phyloP scores from a whole-genome alignment of 2,797 vertebrate genomes.

The Calcarius lapponicus region DNA sequence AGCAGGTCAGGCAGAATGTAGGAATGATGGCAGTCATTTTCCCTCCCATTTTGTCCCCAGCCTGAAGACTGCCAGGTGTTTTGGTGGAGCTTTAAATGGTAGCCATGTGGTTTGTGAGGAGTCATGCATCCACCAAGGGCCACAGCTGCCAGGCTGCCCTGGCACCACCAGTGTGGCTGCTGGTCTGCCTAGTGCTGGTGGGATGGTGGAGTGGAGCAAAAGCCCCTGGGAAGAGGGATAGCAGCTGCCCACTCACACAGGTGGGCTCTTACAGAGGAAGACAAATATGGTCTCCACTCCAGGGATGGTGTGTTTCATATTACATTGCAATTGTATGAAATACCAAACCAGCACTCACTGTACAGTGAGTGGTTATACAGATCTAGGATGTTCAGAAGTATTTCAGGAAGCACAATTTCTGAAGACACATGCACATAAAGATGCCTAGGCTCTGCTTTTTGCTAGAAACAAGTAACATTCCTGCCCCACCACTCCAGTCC shows the following conservation, averaged over 20 bases:
- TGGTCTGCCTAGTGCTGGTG: fast-evolving
- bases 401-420: not conserved
- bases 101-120: not conserved
- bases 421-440: not conserved
- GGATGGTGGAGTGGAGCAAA: not conserved
- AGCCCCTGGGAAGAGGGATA: not conserved
- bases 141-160: not conserved
- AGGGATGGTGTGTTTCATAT: not conserved
- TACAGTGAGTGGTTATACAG: not conserved
- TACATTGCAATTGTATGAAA: not conserved
- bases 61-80: not conserved
- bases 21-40: not conserved
- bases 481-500: not conserved
- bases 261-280: not conserved
- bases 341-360: not conserved
- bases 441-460: not conserved
- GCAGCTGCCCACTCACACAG: not conserved
- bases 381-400: not conserved
- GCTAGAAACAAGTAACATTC: not conserved
- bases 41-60: not conserved
- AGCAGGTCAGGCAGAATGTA: not conserved
- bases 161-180: not conserved
- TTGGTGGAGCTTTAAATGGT: not conserved
- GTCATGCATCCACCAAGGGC: not conserved
- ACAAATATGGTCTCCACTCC: not conserved